phyloP scores from a whole-genome alignment of 2,797 vertebrate genomes.

The Sebastes steindachneri region DNA sequence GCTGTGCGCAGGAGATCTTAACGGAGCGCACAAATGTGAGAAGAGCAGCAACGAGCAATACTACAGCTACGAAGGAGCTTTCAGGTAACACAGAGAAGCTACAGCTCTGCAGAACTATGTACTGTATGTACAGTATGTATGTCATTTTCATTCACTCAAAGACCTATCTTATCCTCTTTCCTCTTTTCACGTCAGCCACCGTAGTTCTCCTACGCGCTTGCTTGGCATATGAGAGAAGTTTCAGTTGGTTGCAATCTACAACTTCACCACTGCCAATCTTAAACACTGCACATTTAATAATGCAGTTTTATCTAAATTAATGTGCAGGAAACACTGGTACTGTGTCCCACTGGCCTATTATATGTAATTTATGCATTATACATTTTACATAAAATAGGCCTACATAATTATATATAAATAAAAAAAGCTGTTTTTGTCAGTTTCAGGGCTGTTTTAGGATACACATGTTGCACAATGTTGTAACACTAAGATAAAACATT shows the following conservation, averaged over 20 bases:
- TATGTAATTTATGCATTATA: too few species aligned
- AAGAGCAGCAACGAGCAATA: constrained; percentile 83
- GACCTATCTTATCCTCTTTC: neutral
- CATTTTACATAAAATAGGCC: neutral
- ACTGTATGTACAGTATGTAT: too few species aligned
- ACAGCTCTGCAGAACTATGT: neutral
- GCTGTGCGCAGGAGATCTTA: constrained; percentile 84
- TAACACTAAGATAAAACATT: neutral
- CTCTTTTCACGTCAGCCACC: too few species aligned
- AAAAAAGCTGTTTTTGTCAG: too few species aligned
- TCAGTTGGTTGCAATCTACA: too few species aligned
- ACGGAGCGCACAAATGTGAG: constrained; percentile 80
- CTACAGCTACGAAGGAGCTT: constrained; percentile 90
- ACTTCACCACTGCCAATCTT: too few species aligned
- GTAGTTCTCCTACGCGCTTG: too few species aligned
- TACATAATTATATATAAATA: neutral
- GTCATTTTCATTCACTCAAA: neutral
- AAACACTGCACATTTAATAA: too few species aligned
- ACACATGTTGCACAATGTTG: too few species aligned
- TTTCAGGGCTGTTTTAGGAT: too few species aligned
- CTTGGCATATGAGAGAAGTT: too few species aligned
- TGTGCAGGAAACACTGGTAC: neutral
- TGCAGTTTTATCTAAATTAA: neutral
- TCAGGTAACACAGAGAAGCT: constrained; percentile 84
- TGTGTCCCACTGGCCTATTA: neutral